A percentile compares a stretch with the other conserved stretches of the same genome.
Evolutionary conservation across 2,888 invertebrate species (phyloP).

Genomic region (Chironomus riparius): DNA sequence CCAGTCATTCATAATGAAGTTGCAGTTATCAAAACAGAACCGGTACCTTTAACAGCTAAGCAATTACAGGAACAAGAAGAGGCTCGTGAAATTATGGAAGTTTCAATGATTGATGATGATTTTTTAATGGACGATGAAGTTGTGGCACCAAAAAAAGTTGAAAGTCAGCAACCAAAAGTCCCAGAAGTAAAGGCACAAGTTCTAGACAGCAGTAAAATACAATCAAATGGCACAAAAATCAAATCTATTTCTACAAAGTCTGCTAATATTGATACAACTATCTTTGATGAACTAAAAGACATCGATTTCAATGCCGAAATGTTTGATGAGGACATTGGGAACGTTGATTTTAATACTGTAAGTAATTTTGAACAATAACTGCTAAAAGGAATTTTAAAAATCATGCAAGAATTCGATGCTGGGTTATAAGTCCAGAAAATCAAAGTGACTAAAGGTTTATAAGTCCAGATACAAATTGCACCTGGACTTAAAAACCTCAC

Average conservation of each 20-base stretch:
- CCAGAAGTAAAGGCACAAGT: not conserved
- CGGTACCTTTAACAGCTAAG: not conserved
- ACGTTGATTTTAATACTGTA: conserved; percentile 29
- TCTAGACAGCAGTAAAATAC: too few relatives aligned
- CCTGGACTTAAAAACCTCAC: too few relatives aligned
- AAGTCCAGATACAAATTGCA: too few relatives aligned
- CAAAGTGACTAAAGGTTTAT: too few relatives aligned
- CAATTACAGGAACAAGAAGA: not conserved
- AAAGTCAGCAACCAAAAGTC: not conserved
- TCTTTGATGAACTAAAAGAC: conserved; percentile 7
- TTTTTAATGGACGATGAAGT: conserved; percentile 30
- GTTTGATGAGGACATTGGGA: conserved; percentile 23
- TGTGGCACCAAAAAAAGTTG: not conserved
- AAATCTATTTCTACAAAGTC: conserved; percentile 1
- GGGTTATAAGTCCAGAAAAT: too few relatives aligned
- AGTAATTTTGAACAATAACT: too few relatives aligned
- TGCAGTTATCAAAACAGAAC: conserved; percentile 9
- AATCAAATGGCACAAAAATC: not conserved
- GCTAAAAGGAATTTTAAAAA: too few relatives aligned
- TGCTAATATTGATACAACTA: not conserved
- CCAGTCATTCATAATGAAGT: conserved; percentile 13
- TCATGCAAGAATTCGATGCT: too few relatives aligned
- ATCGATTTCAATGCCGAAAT: conserved; percentile 21
- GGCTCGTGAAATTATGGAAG: not conserved
- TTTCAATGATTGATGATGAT: conserved; percentile 30